A percentile compares a stretch with the other conserved stretches of the same genome.
Evolutionary conservation across 2,888 invertebrate genomes (phyloP).

Genomic region (Capitulum mitella): DNA sequence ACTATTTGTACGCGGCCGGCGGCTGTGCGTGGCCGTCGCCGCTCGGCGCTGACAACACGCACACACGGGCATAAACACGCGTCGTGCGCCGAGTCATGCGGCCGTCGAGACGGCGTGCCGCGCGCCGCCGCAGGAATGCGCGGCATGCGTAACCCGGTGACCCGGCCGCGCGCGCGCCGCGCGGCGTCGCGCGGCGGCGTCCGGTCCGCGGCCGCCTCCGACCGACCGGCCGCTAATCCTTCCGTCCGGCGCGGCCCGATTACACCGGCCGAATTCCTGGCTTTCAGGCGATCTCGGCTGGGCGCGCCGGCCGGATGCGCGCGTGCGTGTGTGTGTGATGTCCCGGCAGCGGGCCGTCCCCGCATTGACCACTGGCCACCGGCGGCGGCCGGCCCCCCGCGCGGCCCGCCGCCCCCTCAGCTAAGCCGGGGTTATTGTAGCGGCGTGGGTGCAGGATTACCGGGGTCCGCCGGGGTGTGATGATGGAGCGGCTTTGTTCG

Average conservation of each 20-base stretch:
- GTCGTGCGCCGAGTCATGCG: background rate
- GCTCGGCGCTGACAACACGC: background rate
- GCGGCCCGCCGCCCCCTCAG: background rate
- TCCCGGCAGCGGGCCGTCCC: too few species aligned
- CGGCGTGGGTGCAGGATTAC: background rate
- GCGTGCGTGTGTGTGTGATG: too few species aligned
- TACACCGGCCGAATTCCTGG: too few species aligned
- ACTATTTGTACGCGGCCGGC: background rate
- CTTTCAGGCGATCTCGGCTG: too few species aligned
- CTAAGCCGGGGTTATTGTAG: slow-evolving; percentile 11
- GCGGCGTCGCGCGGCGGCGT: background rate
- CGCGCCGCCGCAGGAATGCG: background rate
- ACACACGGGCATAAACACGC: background rate
- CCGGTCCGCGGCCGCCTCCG: too few species aligned
- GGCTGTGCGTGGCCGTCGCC: background rate
- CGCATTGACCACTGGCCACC: too few species aligned
- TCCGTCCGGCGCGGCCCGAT: too few species aligned
- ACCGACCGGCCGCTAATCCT: too few species aligned
- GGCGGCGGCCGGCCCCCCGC: too few species aligned
- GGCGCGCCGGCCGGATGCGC: too few species aligned
- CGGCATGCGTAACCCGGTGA: background rate
- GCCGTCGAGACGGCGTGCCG: background rate
- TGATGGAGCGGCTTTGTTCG: too few species aligned
- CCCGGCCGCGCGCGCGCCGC: background rate
- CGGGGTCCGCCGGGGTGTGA: background rate